phyloP scores from a whole-genome alignment of 2,888 invertebrate genomes.

The Tethea ocularis region DNA sequence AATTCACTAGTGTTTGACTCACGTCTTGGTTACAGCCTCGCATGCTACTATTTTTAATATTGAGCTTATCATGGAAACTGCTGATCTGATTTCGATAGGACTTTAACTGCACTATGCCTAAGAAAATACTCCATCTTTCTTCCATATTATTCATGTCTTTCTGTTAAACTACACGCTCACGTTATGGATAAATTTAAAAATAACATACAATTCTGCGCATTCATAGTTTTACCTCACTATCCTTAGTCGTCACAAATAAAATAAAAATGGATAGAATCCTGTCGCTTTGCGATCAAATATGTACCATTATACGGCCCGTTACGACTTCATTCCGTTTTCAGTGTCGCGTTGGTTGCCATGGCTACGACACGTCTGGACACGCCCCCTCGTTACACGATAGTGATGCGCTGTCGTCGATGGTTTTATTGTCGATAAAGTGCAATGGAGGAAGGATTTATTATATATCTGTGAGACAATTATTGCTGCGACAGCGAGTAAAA shows the following conservation, averaged over 20 bases:
- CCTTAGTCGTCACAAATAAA: conserved; percentile 6
- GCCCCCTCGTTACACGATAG: conserved; percentile 42
- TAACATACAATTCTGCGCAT: background rate
- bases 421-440: conserved; percentile 6
- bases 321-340: conserved; percentile 23
- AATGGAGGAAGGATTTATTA: background rate
- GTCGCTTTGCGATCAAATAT: conserved; percentile 22
- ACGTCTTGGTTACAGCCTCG: too few species aligned
- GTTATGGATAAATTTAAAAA: background rate
- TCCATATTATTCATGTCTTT: too few species aligned
- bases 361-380: conserved; percentile 46
- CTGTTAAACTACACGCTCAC: too few species aligned
- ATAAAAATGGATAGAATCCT: conserved; percentile 7
- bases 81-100: too few species aligned
- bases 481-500: background rate
- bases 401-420: conserved; percentile 37
- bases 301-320: conserved; percentile 18
- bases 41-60: too few species aligned
- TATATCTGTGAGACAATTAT: background rate
- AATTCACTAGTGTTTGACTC: too few species aligned
- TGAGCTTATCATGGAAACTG: too few species aligned
- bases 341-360: conserved; percentile 35
- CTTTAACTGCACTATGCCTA: too few species aligned
- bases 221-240: background rate
- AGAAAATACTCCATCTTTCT: too few species aligned